A percentile compares a stretch with the other conserved stretches of the same genome.
Evolutionary conservation across 2,888 invertebrate genomes (phyloP).

Genomic region (Eupithecia dodoneata): DNA sequence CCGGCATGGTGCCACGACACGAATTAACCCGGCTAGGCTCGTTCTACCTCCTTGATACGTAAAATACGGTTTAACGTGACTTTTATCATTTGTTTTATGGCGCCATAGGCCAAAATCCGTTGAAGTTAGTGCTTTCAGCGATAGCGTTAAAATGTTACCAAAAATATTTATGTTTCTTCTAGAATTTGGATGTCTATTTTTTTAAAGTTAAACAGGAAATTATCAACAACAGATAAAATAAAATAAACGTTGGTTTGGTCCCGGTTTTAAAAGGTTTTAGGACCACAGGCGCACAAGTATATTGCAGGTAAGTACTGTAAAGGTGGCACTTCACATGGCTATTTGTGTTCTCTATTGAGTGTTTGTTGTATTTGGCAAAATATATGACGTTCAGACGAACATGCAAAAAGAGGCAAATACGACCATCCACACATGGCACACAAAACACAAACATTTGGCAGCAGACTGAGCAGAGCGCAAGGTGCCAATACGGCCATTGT

Average conservation of each 20-base stretch:
- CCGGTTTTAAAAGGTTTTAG: neutral
- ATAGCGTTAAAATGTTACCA: neutral
- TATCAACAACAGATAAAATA: too few relatives aligned
- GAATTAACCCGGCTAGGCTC: constrained; percentile 54
- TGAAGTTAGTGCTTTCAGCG: neutral
- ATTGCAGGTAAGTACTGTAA: neutral
- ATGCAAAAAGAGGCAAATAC: too few relatives aligned
- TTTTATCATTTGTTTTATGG: constrained; percentile 65
- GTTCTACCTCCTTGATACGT: constrained; percentile 53
- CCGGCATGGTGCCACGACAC: constrained; percentile 40
- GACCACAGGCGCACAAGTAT: neutral
- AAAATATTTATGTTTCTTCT: neutral
- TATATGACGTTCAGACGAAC: too few relatives aligned
- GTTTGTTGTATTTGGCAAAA: too few relatives aligned
- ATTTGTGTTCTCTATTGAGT: too few relatives aligned
- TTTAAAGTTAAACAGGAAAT: neutral
- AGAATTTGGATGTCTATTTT: neutral
- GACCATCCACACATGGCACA: too few relatives aligned
- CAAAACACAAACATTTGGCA: too few relatives aligned
- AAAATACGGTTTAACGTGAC: constrained; percentile 62
- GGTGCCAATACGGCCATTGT: too few relatives aligned
- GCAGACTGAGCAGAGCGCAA: too few relatives aligned
- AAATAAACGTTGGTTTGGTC: neutral
- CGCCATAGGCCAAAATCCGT: neutral
- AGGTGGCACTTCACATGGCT: too few relatives aligned